A percentile compares a stretch with the other conserved stretches of the same genome.
phyloP scores from a whole-genome alignment of 2,888 invertebrate species.

The Tridacna gigas region DNA sequence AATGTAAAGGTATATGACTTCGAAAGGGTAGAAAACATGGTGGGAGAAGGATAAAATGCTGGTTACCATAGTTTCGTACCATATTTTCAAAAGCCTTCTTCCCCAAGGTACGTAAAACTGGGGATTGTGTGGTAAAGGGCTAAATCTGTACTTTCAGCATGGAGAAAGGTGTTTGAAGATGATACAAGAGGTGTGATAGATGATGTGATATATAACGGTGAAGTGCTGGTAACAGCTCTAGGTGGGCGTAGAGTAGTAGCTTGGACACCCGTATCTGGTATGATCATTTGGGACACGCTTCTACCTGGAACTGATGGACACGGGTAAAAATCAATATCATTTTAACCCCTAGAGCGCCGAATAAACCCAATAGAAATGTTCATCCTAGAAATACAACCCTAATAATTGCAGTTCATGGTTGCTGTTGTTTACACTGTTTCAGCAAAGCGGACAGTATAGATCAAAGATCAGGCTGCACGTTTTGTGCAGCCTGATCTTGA shows the following conservation, averaged over 20 bases:
- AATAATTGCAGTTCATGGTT: too few relatives aligned
- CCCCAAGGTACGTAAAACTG: not conserved
- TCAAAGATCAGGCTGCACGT: too few relatives aligned
- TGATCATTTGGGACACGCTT: constrained; percentile 77
- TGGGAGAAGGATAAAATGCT: not conserved
- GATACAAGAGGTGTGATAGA: constrained; percentile 76
- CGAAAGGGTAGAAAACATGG: not conserved
- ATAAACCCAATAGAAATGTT: too few relatives aligned
- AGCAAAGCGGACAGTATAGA: too few relatives aligned
- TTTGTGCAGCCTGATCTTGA: too few relatives aligned
- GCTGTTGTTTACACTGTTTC: too few relatives aligned
- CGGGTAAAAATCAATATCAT: too few relatives aligned
- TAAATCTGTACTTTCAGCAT: constrained; percentile 69
- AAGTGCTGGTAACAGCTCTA: constrained; percentile 72
- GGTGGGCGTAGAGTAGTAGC: constrained; percentile 77
- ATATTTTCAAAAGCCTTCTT: not conserved
- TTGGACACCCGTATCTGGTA: constrained; percentile 77
- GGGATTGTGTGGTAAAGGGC: not conserved
- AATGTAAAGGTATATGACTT: too few relatives aligned
- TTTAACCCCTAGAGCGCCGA: too few relatives aligned
- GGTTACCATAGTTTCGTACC: not conserved
- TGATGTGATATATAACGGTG: constrained; percentile 71
- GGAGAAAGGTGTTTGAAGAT: constrained; percentile 82
- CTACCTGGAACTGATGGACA: constrained; percentile 56
- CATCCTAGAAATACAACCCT: too few relatives aligned